phyloP scores from a whole-genome alignment of 2,113 vertebrate species.

The Centropristis striata region DNA sequence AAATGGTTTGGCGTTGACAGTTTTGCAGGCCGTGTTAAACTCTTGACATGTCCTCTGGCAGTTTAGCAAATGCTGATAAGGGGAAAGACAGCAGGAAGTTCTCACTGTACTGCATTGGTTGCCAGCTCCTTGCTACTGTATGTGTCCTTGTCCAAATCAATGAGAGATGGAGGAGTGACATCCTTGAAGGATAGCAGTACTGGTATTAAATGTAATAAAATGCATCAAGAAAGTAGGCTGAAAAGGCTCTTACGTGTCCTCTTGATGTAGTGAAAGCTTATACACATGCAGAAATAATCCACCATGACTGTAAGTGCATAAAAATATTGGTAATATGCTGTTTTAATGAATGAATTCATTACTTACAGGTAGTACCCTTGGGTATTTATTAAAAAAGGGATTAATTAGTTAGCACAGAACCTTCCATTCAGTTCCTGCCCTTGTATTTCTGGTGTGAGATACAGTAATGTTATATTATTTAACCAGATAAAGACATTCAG shows the following conservation, averaged over 20 bases:
- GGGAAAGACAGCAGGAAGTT: conserved; percentile 27
- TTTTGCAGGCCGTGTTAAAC: conserved; percentile 53
- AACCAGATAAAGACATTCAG: background rate
- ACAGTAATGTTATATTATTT: background rate
- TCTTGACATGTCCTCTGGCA: conserved; percentile 43
- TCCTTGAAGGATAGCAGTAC: background rate
- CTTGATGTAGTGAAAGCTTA: background rate
- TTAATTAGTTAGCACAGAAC: background rate
- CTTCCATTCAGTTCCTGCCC: background rate
- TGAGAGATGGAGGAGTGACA: background rate
- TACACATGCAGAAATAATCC: too few species aligned
- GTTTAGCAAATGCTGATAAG: conserved; percentile 46
- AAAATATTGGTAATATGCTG: background rate
- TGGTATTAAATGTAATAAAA: background rate
- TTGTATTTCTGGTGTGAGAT: background rate
- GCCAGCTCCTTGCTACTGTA: background rate
- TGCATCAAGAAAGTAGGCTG: background rate
- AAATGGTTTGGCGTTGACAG: conserved; percentile 54
- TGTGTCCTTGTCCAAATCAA: conserved; percentile 2
- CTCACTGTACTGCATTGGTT: background rate
- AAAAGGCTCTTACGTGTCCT: background rate
- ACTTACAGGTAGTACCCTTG: conserved; percentile 29
- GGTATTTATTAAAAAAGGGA: conserved; percentile 40
- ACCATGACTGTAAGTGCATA: background rate
- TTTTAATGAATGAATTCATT: conserved; percentile 23